A percentile compares a stretch with the other conserved stretches of the same genome.
phyloP scores from a whole-genome alignment of 2,113 vertebrate species.

The Charadrius vociferus region DNA sequence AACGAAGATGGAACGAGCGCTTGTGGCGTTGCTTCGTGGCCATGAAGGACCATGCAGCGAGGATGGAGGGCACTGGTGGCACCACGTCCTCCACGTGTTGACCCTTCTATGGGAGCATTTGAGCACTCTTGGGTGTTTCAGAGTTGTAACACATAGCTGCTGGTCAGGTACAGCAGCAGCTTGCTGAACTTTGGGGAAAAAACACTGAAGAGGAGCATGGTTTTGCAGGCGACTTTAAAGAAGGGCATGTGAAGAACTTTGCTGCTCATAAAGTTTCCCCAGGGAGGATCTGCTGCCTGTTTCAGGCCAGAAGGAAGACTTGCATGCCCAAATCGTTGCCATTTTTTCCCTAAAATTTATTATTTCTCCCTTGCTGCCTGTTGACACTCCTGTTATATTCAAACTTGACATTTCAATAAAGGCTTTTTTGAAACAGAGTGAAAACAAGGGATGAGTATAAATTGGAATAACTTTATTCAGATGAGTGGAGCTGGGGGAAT shows the following conservation, averaged over 20 bases:
- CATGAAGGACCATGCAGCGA: accelerated
- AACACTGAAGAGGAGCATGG: accelerated
- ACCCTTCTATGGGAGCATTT: accelerated
- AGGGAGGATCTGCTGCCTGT: not conserved
- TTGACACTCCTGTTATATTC: not conserved
- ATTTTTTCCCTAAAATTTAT: not conserved
- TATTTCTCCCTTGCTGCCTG: not conserved
- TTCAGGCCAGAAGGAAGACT: not conserved
- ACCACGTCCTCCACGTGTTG: accelerated
- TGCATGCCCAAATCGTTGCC: accelerated
- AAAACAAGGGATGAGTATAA: not conserved
- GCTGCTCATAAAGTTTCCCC: not conserved
- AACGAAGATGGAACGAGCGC: accelerated
- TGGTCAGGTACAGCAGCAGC: not conserved
- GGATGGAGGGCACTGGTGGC: not conserved
- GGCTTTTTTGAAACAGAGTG: not conserved
- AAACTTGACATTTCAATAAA: not conserved
- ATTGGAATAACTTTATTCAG: not conserved
- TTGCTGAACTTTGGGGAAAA: not conserved
- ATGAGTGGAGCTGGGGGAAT: not conserved
- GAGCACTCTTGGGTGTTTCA: not conserved
- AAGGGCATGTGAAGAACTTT: not conserved
- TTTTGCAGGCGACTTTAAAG: not conserved
- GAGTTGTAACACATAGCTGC: not conserved
- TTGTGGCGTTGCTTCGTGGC: accelerated